Conservation (phyloP, 2,113 vertebrate species). For the Potamarius usumacintae region DNA sequence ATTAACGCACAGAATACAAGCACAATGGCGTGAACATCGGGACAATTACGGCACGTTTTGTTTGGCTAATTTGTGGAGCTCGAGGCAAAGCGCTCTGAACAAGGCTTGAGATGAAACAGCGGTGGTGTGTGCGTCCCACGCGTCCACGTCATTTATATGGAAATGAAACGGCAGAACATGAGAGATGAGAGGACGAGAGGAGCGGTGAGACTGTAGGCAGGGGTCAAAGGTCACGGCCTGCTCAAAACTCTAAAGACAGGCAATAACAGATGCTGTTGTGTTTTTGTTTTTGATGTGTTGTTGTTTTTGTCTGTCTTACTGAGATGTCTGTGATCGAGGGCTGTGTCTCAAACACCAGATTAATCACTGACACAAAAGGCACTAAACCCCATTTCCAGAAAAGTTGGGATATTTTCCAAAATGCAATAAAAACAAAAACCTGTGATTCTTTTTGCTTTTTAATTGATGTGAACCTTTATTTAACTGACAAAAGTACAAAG, state of each 20-base stretch:
- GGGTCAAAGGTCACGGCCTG: constrained; percentile 13
- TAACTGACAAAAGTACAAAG: too few relatives aligned
- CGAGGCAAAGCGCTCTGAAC: not conserved
- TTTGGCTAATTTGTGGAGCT: not conserved
- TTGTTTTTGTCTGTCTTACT: not conserved
- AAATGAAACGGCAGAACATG: not conserved
- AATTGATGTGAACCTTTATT: too few relatives aligned
- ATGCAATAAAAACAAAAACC: too few relatives aligned
- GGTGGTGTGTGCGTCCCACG: not conserved
- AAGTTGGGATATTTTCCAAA: too few relatives aligned
- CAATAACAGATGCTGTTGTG: not conserved
- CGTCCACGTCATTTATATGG: constrained; percentile 19
- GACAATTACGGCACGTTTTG: constrained; percentile 1
- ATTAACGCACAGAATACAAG: not conserved
- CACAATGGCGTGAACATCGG: not conserved
- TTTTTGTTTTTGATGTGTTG: not conserved
- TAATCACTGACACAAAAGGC: not conserved
- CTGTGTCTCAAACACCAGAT: not conserved
- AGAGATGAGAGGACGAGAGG: not conserved
- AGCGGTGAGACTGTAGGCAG: not conserved
- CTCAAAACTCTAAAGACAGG: not conserved
- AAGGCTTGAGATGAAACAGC: constrained; percentile 5
- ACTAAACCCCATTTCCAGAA: not conserved
- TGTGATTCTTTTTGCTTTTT: too few relatives aligned
- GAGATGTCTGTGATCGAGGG: not conserved